Evolutionary conservation across 2,113 vertebrate genomes (phyloP), one percentile per base, ranked within the genome.

Genomic region (Ptilonorhynchus violaceus): DNA sequence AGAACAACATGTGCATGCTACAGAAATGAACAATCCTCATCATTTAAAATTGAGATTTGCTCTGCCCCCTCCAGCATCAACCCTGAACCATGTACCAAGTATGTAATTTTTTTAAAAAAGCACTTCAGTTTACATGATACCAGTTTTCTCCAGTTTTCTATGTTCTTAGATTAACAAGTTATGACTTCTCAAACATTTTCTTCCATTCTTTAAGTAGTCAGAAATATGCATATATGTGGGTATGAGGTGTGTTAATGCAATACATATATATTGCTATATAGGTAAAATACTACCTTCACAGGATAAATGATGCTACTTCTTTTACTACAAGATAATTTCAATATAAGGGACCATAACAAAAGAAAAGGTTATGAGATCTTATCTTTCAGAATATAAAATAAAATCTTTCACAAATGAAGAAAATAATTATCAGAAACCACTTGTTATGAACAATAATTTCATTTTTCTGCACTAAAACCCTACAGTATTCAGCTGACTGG

Each of bases 121-220:
- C 62, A 68, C 25, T 79, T 84, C 12, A 25, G 73, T 96, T 95
- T 78, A 95, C 39, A 91, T 64, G 41, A 94, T 41, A 53, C 31
- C 33, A 30, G 41, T 91, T 96, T 96, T 92, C 68, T 81, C 66
- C 84, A 96, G 86, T 42, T 94, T 41, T 41, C 42, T 91, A 85
- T 63, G 58, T 91, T 96, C 81, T 93, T 79, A 86, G 83, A 76
- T 70, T 27, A 93, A 93, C 15, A 39, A 82, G 37, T 53, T 81
- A 86, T 55, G 41, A 85, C n/a, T 83, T 93, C 88, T 88, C 78
- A 93, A 92, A 95, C 47, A 28, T 97, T 86, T 72, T 47, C 69
- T 89, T 96, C 33, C 33, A 88, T 46, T 25, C 28, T 88, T 88
- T 94, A 81, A 95, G 68, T 79, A 92, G 77, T 70, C 53, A 95